Base-by-base conservation (phyloP, 2,797 vertebrate species). In the Acomys russatus region DNA sequence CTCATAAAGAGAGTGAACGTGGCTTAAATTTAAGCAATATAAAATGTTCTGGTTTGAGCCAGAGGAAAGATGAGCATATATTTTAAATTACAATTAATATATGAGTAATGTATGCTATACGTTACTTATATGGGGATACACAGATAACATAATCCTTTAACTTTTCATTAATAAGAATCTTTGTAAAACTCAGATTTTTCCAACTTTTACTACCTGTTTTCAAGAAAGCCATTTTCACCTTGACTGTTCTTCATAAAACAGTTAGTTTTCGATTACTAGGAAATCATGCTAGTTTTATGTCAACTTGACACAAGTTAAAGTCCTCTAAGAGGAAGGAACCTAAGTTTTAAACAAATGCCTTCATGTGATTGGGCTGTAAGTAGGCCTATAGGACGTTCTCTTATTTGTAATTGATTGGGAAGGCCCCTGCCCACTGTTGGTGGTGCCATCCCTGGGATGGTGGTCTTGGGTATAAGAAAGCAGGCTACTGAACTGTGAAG, bases 21-120 rank as follows among this genome's bases (percentile, higher is more conserved):
- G 23, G 66, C 33, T 56, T 93, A 94, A 38, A 88, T 86, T 96
- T 93, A 82, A 94, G 76, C 95, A 78, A 88, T 82, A 92, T 23
- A 95, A 2, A 15, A 30, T 71, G 14, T 61, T 92, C 25, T 33
- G 8, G 38, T 30, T 23, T 9, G 2, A 33, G 7, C 5, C 44
- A 71, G 49, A 59, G 18, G 38, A 91, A 30, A 91, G 30, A 78
- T 6, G 3, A 15, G 33, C 1, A 28, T 85, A 49, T 59, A n/a
- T 91, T 92, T 97, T 80, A 78, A 96, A 78, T 77, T 66, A 80
- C 3, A 59, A 74, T 6, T 64, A 68, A 63, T 51, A 11, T 51
- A 35, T 79, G 28, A 11, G 4, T 76, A 74, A 82, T 38, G 33
- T 61, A 38, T 71, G 78, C 30, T 82, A 14, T 35, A 30, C 56